Evolutionary conservation across 2,888 invertebrate species (phyloP), one percentile per base, ranked within the genome.

Genomic region (Dolomedes plantarius): DNA sequence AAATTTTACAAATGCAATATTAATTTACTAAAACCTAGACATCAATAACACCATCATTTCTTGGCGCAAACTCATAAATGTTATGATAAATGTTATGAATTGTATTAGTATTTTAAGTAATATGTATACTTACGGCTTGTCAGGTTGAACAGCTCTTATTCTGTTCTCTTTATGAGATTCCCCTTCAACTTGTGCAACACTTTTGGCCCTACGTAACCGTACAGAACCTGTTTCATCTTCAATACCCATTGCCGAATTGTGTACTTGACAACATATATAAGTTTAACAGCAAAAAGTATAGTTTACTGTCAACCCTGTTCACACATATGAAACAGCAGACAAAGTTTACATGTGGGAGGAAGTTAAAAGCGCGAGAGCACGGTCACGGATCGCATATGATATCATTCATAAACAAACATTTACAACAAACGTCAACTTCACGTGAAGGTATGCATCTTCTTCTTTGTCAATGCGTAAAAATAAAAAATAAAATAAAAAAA

Each of bases 101-200:
- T n/a, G n/a, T n/a, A n/a, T n/a, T n/a, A n/a, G n/a, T n/a, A n/a
- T n/a, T n/a, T n/a, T n/a, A n/a, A n/a, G n/a, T n/a, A n/a, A n/a
- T n/a, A n/a, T 95, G 16, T 3, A 46, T n/a, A 56, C 23, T 94
- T 93, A 97, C 97, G 97, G 96, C 92, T 94, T 95, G 92, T 97
- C 97, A 19, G 95, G 94, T 90, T 97, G 96, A 28, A 94, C 93
- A 91, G 93, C 94, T 88, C 97, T 93, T 69, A 94, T 94, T 92
- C 94, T 95, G 90, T 94, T 94, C 92, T 96, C 96, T 89, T 95
- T 94, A 90, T 94, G 95, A 88, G 94, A 94, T 88, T 97, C 96
- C 92, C 97, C 96, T 91, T 97, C 97, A 32, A 97, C 97, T 88
- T 95, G 94, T 6, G 96, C 96, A 41, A 96, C 96, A 92, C 97